Base-by-base conservation (phyloP, 2,888 invertebrate genomes). In the Cantharis rufa region DNA sequence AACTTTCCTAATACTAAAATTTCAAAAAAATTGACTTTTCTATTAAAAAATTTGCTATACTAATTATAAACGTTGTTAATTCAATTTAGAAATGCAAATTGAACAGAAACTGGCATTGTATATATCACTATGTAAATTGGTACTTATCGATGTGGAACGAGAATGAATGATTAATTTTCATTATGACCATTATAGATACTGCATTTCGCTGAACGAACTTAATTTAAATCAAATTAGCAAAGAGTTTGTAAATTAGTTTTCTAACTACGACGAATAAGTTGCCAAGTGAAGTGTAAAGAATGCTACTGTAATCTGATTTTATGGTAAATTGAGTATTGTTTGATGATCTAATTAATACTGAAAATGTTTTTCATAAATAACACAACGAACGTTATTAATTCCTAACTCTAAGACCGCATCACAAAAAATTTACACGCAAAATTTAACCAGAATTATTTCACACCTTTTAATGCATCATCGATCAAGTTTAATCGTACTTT, bases 261-360 rank as follows among this genome's bases (percentile, higher is more conserved):
- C 86, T 85, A 84, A 81, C 81, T 82, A 78, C 79, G 79, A 79
- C 77, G 80, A 78, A 77, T 78, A 78, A 82, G 81, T 80, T 82
- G 73, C 76, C 82, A 81, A 82, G 78, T 82, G 81, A 79, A 83
- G 84, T 86, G 86, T 84, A 85, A 86, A 86, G 85, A 86, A 86
- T 86, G 85, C 81, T 78, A 83, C 83, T 85, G 83, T 85, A 86
- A 86, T 86, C 84, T 82, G 85, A 86, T 86, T 86, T 85, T 83
- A 85, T 84, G 85, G 85, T 84, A 85, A 87, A 87, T 86, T 86
- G 86, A 86, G 85, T 86, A 86, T 86, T 86, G 86, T 87, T 84
- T 85, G 84, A 83, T 82, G 81, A 82, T 81, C 80, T 81, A 80
- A 83, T 82, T 84, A 81, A 81, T 79, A 74, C 72, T 16, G 74